These are phyloP conservation scores for Sebastes vulpes DNA, from an alignment of 2,797 vertebrate species.

Conservation along the genomic window DNA sequence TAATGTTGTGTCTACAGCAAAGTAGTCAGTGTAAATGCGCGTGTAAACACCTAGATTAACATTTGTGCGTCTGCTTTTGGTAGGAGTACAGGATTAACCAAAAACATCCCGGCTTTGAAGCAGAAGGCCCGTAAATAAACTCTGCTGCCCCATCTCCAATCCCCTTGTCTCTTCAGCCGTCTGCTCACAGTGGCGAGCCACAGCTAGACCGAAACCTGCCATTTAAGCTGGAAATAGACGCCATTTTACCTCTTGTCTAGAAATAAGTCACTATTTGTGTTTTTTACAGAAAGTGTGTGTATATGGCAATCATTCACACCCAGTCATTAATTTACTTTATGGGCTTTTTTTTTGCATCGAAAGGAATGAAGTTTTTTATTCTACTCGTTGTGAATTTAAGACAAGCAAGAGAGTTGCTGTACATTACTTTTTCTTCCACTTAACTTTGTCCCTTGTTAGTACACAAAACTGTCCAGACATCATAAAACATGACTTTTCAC, in stretches of 20 bases:
- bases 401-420: background rate
- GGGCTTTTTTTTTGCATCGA: background rate
- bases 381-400: slow-evolving; percentile 3
- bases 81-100: slow-evolving; percentile 67
- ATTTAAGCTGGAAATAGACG: slow-evolving; percentile 24
- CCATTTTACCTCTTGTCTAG: slow-evolving; percentile 32
- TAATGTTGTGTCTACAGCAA: slow-evolving; percentile 48
- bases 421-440: slow-evolving; percentile 1
- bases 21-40: slow-evolving; percentile 53
- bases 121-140: slow-evolving; percentile 69
- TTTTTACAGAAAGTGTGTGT: slow-evolving; percentile 1
- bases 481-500: slow-evolving; percentile 75
- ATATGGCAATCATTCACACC: slow-evolving; percentile 1
- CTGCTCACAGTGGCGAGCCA: slow-evolving; percentile 50
- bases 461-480: slow-evolving; percentile 66
- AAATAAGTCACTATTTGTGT: background rate
- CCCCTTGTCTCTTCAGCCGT: slow-evolving; percentile 57
- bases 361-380: background rate
- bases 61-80: slow-evolving; percentile 64
- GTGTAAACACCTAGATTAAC: slow-evolving; percentile 70
- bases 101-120: slow-evolving; percentile 71
- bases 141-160: slow-evolving; percentile 60
- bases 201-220: slow-evolving; percentile 26
- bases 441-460: slow-evolving; percentile 36
- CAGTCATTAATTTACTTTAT: background rate